Percentiles rank a stretch among this genome's conserved stretches.
Conservation (phyloP, 2,888 invertebrate genomes). For the Dorcus parallelipipedus region DNA sequence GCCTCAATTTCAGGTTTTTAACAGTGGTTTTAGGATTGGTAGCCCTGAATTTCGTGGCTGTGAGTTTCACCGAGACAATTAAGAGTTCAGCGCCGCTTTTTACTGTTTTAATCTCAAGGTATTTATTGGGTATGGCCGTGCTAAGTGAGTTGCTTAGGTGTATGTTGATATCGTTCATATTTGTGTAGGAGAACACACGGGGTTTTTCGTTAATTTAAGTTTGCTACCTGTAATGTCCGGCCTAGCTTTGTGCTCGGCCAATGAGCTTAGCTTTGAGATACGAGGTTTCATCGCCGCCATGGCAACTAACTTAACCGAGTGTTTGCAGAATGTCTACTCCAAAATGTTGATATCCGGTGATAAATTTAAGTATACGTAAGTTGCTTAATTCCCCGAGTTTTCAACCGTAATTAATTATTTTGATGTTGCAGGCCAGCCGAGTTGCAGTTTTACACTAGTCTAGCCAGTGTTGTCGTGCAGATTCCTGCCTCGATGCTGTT, state of each 20-base stretch:
- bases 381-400: slow-evolving; percentile 25
- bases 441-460: slow-evolving; percentile 73
- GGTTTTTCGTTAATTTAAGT: slow-evolving; percentile 66
- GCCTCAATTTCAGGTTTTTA: slow-evolving; percentile 55
- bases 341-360: slow-evolving; percentile 74
- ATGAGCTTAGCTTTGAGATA: slow-evolving; percentile 71
- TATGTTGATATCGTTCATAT: neutral
- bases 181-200: slow-evolving; percentile 60
- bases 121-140: slow-evolving; percentile 54
- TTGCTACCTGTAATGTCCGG: slow-evolving; percentile 76
- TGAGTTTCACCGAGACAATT: slow-evolving; percentile 78
- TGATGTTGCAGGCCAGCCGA: slow-evolving; percentile 63
- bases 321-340: slow-evolving; percentile 75
- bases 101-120: slow-evolving; percentile 70
- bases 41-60: slow-evolving; percentile 73
- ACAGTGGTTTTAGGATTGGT: slow-evolving; percentile 72
- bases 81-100: slow-evolving; percentile 78
- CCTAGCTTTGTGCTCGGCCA: slow-evolving; percentile 70
- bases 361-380: slow-evolving; percentile 71
- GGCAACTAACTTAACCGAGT: slow-evolving; percentile 76
- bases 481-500: slow-evolving; percentile 66
- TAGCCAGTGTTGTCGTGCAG: slow-evolving; percentile 69
- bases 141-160: neutral
- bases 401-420: neutral
- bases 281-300: slow-evolving; percentile 71